phyloP scores from a whole-genome alignment of 2,113 vertebrate species.

The Artemisiospiza belli region DNA sequence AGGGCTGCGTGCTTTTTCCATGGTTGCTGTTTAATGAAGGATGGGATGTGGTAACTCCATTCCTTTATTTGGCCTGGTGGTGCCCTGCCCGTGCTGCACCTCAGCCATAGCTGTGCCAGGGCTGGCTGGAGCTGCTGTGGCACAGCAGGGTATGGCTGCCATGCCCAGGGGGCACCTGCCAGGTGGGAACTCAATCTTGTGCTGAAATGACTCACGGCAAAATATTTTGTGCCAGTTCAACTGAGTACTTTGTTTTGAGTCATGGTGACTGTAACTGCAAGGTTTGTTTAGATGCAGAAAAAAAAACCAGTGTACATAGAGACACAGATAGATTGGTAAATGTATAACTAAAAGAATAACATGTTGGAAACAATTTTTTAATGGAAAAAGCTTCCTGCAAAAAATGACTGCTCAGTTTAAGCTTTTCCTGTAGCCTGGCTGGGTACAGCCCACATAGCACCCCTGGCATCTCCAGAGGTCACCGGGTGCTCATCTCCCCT shows the following conservation, averaged over 20 bases:
- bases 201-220: not conserved
- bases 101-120: not conserved
- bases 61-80: not conserved
- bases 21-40: not conserved
- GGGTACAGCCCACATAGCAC: not conserved
- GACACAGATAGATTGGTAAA: not conserved
- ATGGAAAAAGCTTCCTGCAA: not conserved
- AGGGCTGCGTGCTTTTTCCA: not conserved
- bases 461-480: not conserved
- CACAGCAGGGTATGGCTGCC: not conserved
- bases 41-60: not conserved
- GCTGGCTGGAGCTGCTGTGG: not conserved
- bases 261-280: not conserved
- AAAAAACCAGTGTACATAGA: not conserved
- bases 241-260: not conserved
- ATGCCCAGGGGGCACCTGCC: not conserved
- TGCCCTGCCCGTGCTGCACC: not conserved
- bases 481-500: accelerated
- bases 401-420: not conserved
- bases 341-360: not conserved
- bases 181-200: not conserved
- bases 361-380: not conserved
- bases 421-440: not conserved
- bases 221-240: not conserved
- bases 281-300: not conserved